Percentiles rank a stretch among this genome's conserved stretches.
Evolutionary conservation across 2,113 vertebrate species (phyloP).

Genomic region (Lepus europaeus): DNA sequence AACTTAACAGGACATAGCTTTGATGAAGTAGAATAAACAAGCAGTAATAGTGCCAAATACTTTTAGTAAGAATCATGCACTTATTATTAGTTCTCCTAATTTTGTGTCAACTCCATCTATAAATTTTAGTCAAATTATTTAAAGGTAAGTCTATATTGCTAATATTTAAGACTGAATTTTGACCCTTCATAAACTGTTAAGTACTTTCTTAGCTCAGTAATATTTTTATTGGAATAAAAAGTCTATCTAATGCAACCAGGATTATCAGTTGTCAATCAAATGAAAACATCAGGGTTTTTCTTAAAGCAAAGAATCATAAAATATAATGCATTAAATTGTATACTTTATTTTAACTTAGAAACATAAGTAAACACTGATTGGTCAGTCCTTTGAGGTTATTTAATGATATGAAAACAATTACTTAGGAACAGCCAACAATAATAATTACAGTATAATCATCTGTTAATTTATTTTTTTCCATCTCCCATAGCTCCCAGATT

Average conservation of each 20-base stretch:
- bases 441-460: neutral
- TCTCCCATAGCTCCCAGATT: neutral
- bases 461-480: neutral
- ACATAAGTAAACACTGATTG: neutral
- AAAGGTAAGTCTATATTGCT: neutral
- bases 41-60: neutral
- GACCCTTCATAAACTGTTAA: neutral
- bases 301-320: slow-evolving; percentile 15
- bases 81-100: neutral
- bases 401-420: slow-evolving; percentile 40
- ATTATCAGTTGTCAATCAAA: neutral
- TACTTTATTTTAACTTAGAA: slow-evolving; percentile 9
- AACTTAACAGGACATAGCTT: neutral
- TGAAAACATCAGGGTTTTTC: neutral
- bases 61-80: neutral
- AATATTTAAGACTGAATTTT: slow-evolving; percentile 13
- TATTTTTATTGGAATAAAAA: neutral
- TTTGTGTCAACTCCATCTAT: slow-evolving; percentile 12
- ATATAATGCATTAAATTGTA: neutral
- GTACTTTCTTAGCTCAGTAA: neutral
- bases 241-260: neutral
- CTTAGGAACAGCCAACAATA: slow-evolving; percentile 1
- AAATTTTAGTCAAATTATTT: neutral
- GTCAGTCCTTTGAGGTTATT: neutral
- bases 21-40: neutral